Conservation (phyloP, 2,797 vertebrate genomes). For the Delichon dasypus region DNA sequence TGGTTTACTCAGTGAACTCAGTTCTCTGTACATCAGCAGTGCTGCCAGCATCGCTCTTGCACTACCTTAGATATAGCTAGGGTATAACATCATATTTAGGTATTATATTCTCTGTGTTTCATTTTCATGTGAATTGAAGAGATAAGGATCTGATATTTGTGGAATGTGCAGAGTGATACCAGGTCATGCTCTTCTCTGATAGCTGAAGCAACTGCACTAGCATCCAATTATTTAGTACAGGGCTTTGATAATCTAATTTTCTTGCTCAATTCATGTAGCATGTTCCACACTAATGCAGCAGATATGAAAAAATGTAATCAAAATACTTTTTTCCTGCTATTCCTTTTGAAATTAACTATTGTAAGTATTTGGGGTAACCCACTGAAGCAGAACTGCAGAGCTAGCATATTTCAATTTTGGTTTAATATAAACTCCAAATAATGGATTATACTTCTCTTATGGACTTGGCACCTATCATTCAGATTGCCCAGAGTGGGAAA, state of each 20-base stretch:
- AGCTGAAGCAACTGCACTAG: slow-evolving; percentile 62
- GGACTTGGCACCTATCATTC: not conserved
- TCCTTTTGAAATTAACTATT: not conserved
- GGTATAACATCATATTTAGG: not conserved
- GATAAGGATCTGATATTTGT: slow-evolving; percentile 49
- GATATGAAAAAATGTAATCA: not conserved
- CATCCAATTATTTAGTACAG: slow-evolving; percentile 74
- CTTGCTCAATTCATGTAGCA: slow-evolving; percentile 51
- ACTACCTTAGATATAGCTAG: not conserved
- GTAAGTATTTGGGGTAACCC: not conserved
- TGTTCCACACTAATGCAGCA: slow-evolving; percentile 61
- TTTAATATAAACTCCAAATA: not conserved
- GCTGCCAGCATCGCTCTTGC: not conserved
- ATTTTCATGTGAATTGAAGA: not conserved
- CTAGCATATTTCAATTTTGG: not conserved
- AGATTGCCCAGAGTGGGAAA: not conserved
- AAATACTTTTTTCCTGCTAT: not conserved
- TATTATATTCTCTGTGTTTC: not conserved
- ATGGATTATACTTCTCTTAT: not conserved
- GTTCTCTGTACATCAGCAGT: not conserved
- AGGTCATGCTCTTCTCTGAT: slow-evolving; percentile 65
- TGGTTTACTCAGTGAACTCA: not conserved
- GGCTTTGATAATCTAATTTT: slow-evolving; percentile 68
- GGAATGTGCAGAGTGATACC: slow-evolving; percentile 60
- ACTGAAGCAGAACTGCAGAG: not conserved